Evolutionary conservation across 37 sponge, comb jelly and placozoan species (phyloP).

Genomic region (Diacarnus erythraeanus): DNA sequence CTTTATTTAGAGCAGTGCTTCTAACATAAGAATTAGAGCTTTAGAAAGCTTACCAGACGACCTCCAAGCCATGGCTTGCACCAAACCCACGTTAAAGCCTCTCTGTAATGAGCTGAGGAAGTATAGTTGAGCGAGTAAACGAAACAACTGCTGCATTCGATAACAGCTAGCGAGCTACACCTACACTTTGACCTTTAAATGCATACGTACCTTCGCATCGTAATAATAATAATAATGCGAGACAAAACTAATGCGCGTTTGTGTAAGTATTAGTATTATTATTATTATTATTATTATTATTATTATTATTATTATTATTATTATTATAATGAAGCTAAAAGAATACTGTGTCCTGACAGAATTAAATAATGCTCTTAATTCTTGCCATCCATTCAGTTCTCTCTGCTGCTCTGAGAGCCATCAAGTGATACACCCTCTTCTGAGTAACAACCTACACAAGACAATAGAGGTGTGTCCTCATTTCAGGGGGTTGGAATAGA

Average conservation of each 20-base stretch:
- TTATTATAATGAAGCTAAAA: too few species aligned
- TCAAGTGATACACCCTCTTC: constrained; percentile 58
- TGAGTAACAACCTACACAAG: constrained; percentile 28
- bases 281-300: too few species aligned
- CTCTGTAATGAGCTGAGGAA: neutral
- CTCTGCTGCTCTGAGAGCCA: constrained; percentile 48
- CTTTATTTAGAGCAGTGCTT: too few species aligned
- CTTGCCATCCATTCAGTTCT: constrained; percentile 47
- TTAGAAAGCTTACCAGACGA: constrained; percentile 14
- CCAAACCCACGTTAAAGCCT: neutral
- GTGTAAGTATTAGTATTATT: too few species aligned
- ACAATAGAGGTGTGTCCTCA: neutral
- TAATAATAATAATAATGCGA: too few species aligned
- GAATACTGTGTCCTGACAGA: too few species aligned
- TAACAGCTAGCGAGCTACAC: too few species aligned
- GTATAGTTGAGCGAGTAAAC: neutral
- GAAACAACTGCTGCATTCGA: neutral
- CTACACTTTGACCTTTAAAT: too few species aligned
- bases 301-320: too few species aligned
- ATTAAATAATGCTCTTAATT: neutral
- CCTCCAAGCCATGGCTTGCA: constrained; percentile 41
- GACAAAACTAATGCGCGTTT: too few species aligned
- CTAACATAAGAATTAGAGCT: too few species aligned
- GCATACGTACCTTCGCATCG: too few species aligned
- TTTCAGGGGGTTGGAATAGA: neutral